Conservation (phyloP, 2,113 vertebrate species). For the Puntigrus tetrazona region DNA sequence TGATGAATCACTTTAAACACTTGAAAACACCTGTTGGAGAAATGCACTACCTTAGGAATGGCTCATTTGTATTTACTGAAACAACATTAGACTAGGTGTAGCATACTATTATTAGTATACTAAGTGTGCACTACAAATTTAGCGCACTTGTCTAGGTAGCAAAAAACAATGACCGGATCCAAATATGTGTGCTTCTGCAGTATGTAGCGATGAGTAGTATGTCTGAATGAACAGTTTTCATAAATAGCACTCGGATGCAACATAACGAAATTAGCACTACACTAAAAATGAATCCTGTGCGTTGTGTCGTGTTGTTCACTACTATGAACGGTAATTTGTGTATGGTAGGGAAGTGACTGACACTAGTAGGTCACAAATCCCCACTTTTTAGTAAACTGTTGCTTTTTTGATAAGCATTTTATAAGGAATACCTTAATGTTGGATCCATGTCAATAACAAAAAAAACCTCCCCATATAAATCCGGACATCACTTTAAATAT, state of each 20-base stretch:
- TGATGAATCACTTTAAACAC: slow-evolving; percentile 93
- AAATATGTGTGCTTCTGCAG: background rate
- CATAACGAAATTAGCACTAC: no score
- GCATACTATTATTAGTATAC: background rate
- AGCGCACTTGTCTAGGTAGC: background rate
- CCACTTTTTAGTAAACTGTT: background rate
- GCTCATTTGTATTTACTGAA: background rate
- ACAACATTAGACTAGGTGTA: background rate
- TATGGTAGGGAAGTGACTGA: background rate
- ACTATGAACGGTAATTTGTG: background rate
- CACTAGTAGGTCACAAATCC: background rate
- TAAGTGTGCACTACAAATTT: background rate
- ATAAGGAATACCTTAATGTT: background rate
- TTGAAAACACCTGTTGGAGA: slow-evolving; percentile 84
- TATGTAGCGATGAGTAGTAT: background rate
- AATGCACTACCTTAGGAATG: background rate
- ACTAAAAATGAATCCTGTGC: no score
- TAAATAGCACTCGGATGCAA: background rate
- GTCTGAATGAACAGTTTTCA: background rate
- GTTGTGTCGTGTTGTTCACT: no score
- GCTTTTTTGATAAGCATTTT: background rate
- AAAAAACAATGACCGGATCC: background rate
- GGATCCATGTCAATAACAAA: background rate
- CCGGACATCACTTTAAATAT: background rate
- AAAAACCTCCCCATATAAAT: background rate